Evolutionary conservation across 53 echinoderm and acorn worm species (phyloP), one percentile per base, ranked within the genome.

Genomic region (Holothuria leucospilota): DNA sequence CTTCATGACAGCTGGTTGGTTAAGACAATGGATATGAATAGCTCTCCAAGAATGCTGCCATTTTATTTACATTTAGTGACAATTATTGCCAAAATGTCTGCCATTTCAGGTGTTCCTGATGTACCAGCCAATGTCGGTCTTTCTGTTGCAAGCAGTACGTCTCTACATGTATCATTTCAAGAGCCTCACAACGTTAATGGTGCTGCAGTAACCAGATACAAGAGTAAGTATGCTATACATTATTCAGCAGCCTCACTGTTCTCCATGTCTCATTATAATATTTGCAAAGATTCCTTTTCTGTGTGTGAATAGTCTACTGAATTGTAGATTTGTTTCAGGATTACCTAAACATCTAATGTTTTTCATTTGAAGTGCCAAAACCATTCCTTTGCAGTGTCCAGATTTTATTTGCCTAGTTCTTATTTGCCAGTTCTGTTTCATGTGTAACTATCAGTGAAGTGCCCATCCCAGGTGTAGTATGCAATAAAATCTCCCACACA

Each of bases 201-300:
- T 27, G 98, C 95, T 56, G 85, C 93, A 5, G 95, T 95, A 27
- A 95, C 98, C 14, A 91, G 98, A 94, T 98, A 94, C 63, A 98
- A 98, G 88, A 90, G 97, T 97, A 78, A 89, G 84, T 69, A 11
- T 34, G 26, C 7, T 62, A 21, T 13, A 73, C 23, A 85, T 15
- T 39, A 16, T 5, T 6, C 18, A 9, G 52, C 62, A 2, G 49
- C 52, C 34, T 20, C n/a, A 18, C 69, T 81, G 29, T 40, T 56
- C 16, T 56, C 16, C 4, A 49, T 56, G 15, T 18, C 56, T 56
- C 56, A 18, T 56, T 16, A 18, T 9, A 56, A 56, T 18, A 56
- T 56, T 56, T 56, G 56, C 18, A 70, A 83, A 46, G 5, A 13
- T 41, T 68, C 9, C 61, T 24, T 29, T 30, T 52, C 30, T 23